phyloP scores from a whole-genome alignment of 2,888 invertebrate genomes.

The Pseudolycoriella hygida region DNA sequence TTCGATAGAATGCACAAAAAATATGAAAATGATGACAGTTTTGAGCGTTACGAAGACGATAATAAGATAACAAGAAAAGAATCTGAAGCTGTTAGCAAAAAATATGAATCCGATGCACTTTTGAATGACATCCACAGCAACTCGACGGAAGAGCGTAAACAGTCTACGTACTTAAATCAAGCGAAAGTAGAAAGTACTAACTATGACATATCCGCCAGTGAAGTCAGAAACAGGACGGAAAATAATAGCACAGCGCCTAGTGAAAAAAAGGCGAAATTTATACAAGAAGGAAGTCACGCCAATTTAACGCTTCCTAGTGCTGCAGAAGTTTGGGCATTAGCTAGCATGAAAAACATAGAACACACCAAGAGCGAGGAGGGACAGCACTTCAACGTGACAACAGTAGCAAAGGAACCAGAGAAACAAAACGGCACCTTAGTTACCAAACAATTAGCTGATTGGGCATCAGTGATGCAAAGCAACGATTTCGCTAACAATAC shows the following conservation, averaged over 20 bases:
- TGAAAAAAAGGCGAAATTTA: conserved; percentile 1
- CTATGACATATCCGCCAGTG: conserved; percentile 9
- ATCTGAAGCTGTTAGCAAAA: background rate
- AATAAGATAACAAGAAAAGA: background rate
- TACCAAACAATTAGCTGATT: conserved; percentile 9
- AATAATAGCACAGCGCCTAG: background rate
- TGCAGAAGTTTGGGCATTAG: conserved; percentile 22
- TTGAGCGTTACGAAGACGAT: background rate
- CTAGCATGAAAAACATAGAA: conserved; percentile 19
- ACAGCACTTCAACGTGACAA: conserved; percentile 5
- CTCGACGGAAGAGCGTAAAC: conserved; percentile 2
- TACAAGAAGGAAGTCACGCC: conserved; percentile 5
- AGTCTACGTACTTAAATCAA: background rate
- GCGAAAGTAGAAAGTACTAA: conserved; percentile 6
- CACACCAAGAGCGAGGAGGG: conserved; percentile 4
- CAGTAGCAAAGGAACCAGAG: conserved; percentile 2
- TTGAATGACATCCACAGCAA: background rate
- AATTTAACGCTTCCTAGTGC: background rate
- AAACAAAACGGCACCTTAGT: background rate
- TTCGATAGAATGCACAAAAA: conserved; percentile 5
- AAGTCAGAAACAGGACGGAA: conserved; percentile 8
- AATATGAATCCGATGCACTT: background rate
- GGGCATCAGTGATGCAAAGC: conserved; percentile 10
- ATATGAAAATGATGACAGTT: background rate
- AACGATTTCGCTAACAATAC: conserved; percentile 13